Evolutionary conservation across 1,140 invertebrate species (phyloP).

Genomic region (Thereuonema tuberculata): DNA sequence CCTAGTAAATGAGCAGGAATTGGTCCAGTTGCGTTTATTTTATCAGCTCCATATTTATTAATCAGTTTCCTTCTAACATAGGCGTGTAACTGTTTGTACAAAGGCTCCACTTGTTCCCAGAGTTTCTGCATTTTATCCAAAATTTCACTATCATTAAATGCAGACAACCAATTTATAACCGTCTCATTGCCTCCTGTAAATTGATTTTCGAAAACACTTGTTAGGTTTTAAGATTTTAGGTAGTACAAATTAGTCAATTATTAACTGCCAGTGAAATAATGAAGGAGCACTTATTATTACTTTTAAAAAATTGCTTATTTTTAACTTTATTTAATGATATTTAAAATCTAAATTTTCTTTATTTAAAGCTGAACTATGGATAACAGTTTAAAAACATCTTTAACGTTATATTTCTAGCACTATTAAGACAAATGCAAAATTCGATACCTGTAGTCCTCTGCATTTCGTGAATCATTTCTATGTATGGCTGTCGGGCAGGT

Average conservation of each 20-base stretch:
- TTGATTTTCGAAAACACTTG: no score
- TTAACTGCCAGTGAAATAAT: no score
- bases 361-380: not conserved
- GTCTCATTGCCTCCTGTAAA: conserved; percentile 52
- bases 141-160: conserved; percentile 25
- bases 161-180: conserved; percentile 42
- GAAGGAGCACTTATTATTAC: no score
- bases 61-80: conserved; percentile 35
- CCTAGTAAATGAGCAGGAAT: conserved; percentile 33
- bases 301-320: no score
- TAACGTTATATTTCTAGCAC: conserved; percentile 58
- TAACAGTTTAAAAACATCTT: no score
- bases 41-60: conserved; percentile 26
- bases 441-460: conserved; percentile 45
- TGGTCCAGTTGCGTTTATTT: conserved; percentile 26
- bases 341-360: not conserved
- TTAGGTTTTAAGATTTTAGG: no score
- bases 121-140: conserved; percentile 23
- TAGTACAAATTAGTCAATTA: no score
- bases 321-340: no score
- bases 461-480: conserved; percentile 43
- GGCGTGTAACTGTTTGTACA: conserved; percentile 38
- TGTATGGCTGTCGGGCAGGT: conserved; percentile 46
- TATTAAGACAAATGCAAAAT: conserved; percentile 60
- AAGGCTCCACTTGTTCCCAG: conserved; percentile 29